Base-by-base conservation (phyloP, 2,888 invertebrate species). In the Baccha elongata region DNA sequence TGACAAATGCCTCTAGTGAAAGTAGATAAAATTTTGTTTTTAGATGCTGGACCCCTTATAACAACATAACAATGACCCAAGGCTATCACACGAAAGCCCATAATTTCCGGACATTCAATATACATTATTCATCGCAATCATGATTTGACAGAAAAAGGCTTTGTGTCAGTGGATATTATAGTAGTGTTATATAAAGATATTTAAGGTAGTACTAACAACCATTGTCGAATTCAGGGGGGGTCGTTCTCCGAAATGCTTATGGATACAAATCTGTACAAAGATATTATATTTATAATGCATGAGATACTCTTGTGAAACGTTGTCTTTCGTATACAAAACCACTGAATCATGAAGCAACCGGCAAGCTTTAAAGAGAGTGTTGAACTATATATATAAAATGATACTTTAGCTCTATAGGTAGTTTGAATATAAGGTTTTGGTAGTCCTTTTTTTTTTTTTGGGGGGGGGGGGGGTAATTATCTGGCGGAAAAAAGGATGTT, bases 131-230 rank as follows among this genome's bases (percentile, higher is more conserved):
- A 75, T 68, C 53, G 35, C 75, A 68, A 69, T 68, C 75, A 75
- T 75, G 75, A 75, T 75, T 75, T 68, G 68, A 75, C 75, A 75
- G 75, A 62, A 75, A 75, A 68, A n/a, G 75, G 44, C 62, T 75
- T 68, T 48, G 58, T 68, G 75, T 75, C 75, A 62, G 55, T 35
- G 13, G 40, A 58, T 67, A 29, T 11, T 37, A 26, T 26, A 26
- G 44, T 26, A 40, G 29, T 32, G 23, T 35, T 65, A 46, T 21
- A 40, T 40, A 46, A 15, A 44, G 68, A 40, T 40, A 35, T 60
- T 42, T 21, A 60, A 60, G 58, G 23, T 42, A 29, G 40, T 26
- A 17, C 58, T 60, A 58, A 58, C 42, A 58, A 60, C 26, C 15
- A 13, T 55, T 26, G 71, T 29, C 42, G 37, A 67, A 75, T 42